phyloP scores from a whole-genome alignment of 2,113 vertebrate genomes.

The Nettapus auritus region DNA sequence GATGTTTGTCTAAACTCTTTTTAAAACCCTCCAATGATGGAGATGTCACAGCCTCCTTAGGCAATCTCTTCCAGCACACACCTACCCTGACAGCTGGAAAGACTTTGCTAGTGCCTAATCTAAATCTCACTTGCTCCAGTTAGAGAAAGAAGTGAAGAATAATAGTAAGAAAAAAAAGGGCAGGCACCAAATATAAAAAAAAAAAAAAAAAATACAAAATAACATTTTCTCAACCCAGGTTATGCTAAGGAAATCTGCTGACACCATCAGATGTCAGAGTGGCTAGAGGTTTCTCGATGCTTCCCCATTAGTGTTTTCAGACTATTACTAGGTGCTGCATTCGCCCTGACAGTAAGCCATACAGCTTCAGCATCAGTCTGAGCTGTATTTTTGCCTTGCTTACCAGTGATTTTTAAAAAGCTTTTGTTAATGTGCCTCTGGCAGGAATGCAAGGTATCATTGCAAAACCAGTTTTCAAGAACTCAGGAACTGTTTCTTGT shows the following conservation, averaged over 20 bases:
- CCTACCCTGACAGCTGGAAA: neutral
- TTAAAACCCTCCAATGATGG: neutral
- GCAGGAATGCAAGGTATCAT: neutral
- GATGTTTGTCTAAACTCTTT: conserved; percentile 25
- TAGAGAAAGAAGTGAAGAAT: neutral
- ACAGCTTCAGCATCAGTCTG: neutral
- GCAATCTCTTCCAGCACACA: neutral
- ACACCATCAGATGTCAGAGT: neutral
- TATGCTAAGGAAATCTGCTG: neutral
- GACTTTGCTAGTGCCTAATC: neutral
- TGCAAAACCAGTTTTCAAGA: conserved; percentile 19
- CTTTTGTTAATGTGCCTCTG: neutral
- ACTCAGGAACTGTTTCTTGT: neutral
- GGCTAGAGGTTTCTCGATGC: neutral
- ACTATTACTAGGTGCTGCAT: neutral
- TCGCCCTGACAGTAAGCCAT: neutral
- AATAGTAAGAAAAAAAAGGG: neutral
- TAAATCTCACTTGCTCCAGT: neutral
- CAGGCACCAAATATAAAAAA: neutral
- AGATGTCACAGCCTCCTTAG: neutral
- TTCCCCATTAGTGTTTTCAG: neutral
- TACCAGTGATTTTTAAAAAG: conserved; percentile 26
- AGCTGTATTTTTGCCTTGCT: neutral
- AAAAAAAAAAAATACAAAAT: neutral
- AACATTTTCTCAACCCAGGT: neutral